These are phyloP conservation scores for Myotis findleyi DNA, from an alignment of 2,797 vertebrate genomes.

Conservation along the genomic window DNA sequence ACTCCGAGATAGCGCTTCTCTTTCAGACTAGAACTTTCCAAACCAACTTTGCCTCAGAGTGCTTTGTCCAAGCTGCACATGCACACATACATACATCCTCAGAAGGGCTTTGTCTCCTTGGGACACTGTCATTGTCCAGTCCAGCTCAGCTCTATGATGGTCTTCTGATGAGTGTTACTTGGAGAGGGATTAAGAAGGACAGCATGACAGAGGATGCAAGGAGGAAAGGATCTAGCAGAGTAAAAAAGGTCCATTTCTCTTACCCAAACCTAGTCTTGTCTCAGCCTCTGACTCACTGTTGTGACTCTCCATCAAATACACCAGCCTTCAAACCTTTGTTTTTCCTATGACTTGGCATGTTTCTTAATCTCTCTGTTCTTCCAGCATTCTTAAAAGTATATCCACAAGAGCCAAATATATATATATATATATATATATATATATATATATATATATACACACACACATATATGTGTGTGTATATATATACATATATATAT, in stretches of 20 bases:
- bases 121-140: background rate
- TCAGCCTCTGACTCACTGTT: background rate
- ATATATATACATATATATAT: background rate
- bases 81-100: accelerated
- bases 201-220: background rate
- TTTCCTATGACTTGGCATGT: background rate
- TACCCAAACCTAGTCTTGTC: background rate
- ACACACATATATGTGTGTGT: no score
- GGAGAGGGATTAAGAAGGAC: background rate
- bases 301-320: background rate
- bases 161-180: background rate
- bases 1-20: background rate
- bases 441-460: background rate
- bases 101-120: background rate
- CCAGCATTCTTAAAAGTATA: background rate
- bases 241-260: background rate
- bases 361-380: background rate
- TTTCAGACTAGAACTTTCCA: background rate
- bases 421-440: no score
- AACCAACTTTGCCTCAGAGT: background rate
- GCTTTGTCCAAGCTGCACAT: background rate
- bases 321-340: background rate
- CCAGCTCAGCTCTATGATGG: background rate
- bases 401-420: background rate
- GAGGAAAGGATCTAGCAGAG: background rate